Conservation (phyloP, 1,140 invertebrate genomes). For the Prorops nasuta region DNA sequence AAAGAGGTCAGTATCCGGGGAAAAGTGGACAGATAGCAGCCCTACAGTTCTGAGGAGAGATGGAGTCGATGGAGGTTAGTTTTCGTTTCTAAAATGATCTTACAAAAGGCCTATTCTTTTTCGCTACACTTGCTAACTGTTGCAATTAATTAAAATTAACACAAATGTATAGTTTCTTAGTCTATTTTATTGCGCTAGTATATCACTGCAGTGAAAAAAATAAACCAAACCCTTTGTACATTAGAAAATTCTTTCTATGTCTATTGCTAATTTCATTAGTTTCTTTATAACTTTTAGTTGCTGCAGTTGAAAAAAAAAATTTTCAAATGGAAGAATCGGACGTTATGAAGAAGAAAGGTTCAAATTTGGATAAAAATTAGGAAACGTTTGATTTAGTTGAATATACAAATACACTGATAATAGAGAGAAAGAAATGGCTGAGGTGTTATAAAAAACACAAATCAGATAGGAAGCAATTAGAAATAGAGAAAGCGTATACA, state of each 20-base stretch:
- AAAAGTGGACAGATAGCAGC: too few relatives aligned
- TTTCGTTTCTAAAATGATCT: neutral
- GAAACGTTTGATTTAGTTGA: conserved; percentile 28
- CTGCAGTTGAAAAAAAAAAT: neutral
- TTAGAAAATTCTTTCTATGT: neutral
- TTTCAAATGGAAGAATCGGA: neutral
- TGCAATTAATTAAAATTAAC: neutral
- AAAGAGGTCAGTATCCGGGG: too few relatives aligned
- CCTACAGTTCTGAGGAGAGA: neutral
- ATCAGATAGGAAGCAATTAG: conserved; percentile 14
- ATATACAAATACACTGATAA: conserved; percentile 31
- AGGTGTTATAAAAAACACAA: conserved; percentile 27
- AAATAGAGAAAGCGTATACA: conserved; percentile 18
- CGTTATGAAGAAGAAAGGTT: neutral
- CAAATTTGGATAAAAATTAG: neutral
- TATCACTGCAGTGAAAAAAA: neutral
- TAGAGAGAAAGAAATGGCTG: conserved; percentile 37
- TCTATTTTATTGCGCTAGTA: neutral
- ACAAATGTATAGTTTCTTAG: neutral
- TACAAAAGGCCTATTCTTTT: neutral
- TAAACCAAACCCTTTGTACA: neutral
- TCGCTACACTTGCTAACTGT: neutral
- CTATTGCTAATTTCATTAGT: neutral
- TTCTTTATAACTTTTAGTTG: neutral
- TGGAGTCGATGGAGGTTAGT: conserved; percentile 31